Evolutionary conservation across 2,797 vertebrate species (phyloP).

Genomic region (Alosa sapidissima): DNA sequence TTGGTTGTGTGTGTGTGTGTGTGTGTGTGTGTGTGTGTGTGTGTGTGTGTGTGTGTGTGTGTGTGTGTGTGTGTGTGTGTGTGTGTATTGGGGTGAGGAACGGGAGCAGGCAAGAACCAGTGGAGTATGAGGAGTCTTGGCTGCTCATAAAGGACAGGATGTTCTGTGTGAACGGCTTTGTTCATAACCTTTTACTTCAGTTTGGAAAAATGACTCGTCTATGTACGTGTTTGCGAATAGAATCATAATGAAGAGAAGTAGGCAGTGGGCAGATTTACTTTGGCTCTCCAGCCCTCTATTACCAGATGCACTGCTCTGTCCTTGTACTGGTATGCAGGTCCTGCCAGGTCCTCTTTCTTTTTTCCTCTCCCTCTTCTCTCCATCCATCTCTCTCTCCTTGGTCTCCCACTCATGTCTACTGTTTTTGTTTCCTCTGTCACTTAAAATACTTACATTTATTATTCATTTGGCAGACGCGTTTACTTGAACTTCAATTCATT

Average conservation of each 20-base stretch:
- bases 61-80: not conserved
- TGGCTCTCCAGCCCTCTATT: not conserved
- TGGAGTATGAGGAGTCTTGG: constrained; percentile 1
- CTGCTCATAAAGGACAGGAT: constrained; percentile 20
- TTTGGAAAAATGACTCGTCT: not conserved
- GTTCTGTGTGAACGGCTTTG: constrained; percentile 11
- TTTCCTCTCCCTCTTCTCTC: not conserved
- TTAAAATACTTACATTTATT: not conserved
- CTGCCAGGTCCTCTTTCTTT: not conserved
- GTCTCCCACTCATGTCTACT: not conserved
- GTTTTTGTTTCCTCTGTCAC: not conserved
- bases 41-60: constrained; percentile 11
- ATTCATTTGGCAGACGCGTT: too few species aligned
- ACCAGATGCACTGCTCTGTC: not conserved
- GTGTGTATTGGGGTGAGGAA: not conserved
- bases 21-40: constrained; percentile 19
- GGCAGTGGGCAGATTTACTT: not conserved
- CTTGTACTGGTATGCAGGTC: not conserved
- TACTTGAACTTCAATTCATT: too few species aligned
- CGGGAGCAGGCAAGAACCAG: not conserved
- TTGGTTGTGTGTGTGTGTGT: constrained; percentile 15
- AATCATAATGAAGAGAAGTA: not conserved
- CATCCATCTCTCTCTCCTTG: not conserved
- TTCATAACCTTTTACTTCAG: constrained; percentile 15
- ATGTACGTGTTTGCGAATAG: constrained; percentile 3